A percentile compares a stretch with the other conserved stretches of the same genome.
phyloP scores from a whole-genome alignment of 2,797 vertebrate species.

The Microchirus variegatus region DNA sequence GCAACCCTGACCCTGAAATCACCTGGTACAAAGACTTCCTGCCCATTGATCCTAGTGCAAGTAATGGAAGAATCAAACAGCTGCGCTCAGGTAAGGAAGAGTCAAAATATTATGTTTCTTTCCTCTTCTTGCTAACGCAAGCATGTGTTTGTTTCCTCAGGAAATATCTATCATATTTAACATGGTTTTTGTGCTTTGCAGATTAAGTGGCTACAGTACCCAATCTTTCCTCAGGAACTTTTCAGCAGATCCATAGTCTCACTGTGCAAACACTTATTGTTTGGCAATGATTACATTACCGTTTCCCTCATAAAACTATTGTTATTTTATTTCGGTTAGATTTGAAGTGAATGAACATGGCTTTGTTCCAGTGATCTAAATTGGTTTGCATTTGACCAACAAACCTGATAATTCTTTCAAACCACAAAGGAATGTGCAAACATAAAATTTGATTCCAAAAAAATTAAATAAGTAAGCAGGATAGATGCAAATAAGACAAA shows the following conservation, averaged over 20 bases:
- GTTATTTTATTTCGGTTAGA: background rate
- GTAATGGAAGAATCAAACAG: conserved; percentile 95
- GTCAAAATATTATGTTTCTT: background rate
- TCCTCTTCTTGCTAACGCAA: background rate
- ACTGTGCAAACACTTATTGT: background rate
- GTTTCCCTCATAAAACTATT: background rate
- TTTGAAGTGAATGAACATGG: background rate
- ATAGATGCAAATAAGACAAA: too few species aligned
- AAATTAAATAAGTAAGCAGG: too few species aligned
- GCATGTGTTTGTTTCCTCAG: background rate
- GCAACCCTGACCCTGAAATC: conserved; percentile 97
- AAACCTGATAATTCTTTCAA: background rate
- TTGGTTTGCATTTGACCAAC: background rate
- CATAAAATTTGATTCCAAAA: too few species aligned
- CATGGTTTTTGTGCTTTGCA: conserved; percentile 16
- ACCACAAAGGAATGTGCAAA: too few species aligned
- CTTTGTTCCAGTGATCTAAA: background rate
- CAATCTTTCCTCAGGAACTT: background rate
- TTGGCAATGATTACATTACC: background rate
- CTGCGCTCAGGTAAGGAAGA: conserved; percentile 91
- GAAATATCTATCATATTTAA: background rate
- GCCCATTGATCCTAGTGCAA: conserved; percentile 93
- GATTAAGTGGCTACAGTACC: background rate
- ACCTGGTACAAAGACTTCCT: conserved; percentile 99
- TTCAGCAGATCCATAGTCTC: background rate